Evolutionary conservation across 2,888 invertebrate species (phyloP).

Genomic region (Epinotia demarniana): DNA sequence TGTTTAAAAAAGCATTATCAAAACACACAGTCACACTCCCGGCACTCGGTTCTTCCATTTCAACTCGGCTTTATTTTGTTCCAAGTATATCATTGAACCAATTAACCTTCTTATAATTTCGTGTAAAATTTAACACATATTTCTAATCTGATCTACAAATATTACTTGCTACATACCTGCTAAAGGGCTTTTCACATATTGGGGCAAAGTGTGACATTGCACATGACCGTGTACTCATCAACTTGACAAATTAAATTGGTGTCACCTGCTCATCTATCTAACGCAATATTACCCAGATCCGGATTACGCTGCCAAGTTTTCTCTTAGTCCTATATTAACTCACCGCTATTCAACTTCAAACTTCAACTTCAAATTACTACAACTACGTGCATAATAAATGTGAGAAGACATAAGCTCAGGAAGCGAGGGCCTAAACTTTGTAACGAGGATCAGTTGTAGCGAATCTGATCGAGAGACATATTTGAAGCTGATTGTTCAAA

Average conservation of each 20-base stretch:
- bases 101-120: background rate
- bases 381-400: conserved; percentile 19
- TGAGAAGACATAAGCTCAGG: conserved; percentile 16
- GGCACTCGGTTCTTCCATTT: background rate
- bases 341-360: too few species aligned
- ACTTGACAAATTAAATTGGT: conserved; percentile 24
- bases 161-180: background rate
- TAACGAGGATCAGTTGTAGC: background rate
- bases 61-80: background rate
- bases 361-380: too few species aligned
- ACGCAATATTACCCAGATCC: conserved; percentile 19
- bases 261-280: conserved; percentile 10
- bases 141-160: too few species aligned
- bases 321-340: conserved; percentile 20
- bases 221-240: background rate
- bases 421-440: background rate
- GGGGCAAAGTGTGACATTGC: background rate
- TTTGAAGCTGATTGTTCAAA: background rate
- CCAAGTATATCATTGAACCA: background rate
- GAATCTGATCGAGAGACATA: background rate
- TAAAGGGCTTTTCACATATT: background rate
- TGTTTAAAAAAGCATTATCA: conserved; percentile 22
- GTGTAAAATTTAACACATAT: background rate
- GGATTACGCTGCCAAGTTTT: conserved; percentile 22
- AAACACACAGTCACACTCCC: conserved; percentile 8